Conservation (phyloP, 2,888 invertebrate genomes). For the Mythimna loreyi region DNA sequence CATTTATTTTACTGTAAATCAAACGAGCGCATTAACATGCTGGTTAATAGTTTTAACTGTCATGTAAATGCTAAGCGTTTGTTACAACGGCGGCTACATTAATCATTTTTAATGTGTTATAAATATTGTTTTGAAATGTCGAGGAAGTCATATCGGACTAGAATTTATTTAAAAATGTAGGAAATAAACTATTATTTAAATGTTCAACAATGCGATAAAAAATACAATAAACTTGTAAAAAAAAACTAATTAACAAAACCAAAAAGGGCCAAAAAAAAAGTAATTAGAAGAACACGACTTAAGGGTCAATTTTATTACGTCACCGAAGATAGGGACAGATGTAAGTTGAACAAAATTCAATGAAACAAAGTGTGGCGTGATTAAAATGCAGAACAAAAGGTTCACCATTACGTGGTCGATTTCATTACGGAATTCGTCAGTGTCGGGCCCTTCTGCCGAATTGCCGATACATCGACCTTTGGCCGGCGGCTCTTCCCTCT, state of each 20-base stretch:
- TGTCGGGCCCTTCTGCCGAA: conserved; percentile 48
- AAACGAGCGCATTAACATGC: not conserved
- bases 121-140: conserved; percentile 27
- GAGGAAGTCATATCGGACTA: not conserved
- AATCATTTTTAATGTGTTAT: conserved; percentile 29
- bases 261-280: conserved; percentile 43
- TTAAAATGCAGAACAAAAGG: conserved; percentile 68
- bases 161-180: not conserved
- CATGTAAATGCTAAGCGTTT: conserved; percentile 30
- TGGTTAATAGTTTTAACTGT: conserved; percentile 31
- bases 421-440: conserved; percentile 59
- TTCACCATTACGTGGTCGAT: conserved; percentile 65
- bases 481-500: conserved; percentile 40
- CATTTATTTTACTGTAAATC: conserved; percentile 21
- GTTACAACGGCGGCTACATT: conserved; percentile 31
- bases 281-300: conserved; percentile 50
- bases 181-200: not conserved
- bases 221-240: conserved; percentile 18
- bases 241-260: conserved; percentile 22
- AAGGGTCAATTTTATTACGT: conserved; percentile 52
- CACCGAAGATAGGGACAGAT: conserved; percentile 52
- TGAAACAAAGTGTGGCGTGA: conserved; percentile 58
- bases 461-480: conserved; percentile 57
- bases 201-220: not conserved
- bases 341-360: conserved; percentile 46